Percentiles rank a stretch among this genome's conserved stretches.
Evolutionary conservation across 2,888 invertebrate species (phyloP).

Genomic region (Thecophora atra): DNA sequence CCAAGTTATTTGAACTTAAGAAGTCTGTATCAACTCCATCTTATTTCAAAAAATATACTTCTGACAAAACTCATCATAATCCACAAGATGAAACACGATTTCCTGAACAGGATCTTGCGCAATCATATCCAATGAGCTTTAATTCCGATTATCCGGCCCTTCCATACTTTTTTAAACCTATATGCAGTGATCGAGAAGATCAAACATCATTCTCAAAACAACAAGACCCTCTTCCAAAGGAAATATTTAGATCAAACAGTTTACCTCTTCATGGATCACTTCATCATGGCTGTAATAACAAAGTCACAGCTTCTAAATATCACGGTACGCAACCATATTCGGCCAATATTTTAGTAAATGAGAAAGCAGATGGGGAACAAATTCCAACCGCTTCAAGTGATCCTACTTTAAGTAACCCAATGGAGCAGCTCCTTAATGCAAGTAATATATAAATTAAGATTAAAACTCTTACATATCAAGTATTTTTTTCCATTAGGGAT

Average conservation of each 20-base stretch:
- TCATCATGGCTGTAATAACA: constrained; percentile 55
- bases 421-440: constrained; percentile 82
- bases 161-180: constrained; percentile 42
- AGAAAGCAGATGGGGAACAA: constrained; percentile 65
- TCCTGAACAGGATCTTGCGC: constrained; percentile 48
- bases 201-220: constrained; percentile 45
- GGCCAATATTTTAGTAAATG: constrained; percentile 65
- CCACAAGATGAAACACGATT: constrained; percentile 39
- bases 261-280: constrained; percentile 71
- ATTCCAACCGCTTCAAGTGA: constrained; percentile 80
- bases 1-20: constrained; percentile 58
- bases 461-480: no score
- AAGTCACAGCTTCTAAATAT: constrained; percentile 63
- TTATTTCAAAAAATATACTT: constrained; percentile 56
- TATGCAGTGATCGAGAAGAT: constrained; percentile 49
- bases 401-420: constrained; percentile 79
- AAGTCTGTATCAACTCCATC: constrained; percentile 62
- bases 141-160: constrained; percentile 37
- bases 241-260: constrained; percentile 73
- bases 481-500: no score
- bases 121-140: constrained; percentile 46
- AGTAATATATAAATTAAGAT: constrained; percentile 48
- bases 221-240: constrained; percentile 59
- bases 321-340: constrained; percentile 58
- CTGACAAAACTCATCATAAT: constrained; percentile 41